These are phyloP conservation scores for Hemitrygon akajei DNA, from an alignment of 2,797 vertebrate species.

Conservation along the genomic window DNA sequence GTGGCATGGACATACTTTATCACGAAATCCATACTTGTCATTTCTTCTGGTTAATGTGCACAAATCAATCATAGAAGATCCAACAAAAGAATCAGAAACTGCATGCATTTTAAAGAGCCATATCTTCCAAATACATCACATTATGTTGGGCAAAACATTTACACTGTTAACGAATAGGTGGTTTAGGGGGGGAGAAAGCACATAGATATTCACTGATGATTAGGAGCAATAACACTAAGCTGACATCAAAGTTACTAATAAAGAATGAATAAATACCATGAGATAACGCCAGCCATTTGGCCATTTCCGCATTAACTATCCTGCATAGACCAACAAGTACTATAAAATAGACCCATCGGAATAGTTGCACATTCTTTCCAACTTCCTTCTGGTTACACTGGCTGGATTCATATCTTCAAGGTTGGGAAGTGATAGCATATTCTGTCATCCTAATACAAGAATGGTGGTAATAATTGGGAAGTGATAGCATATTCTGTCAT, in stretches of 20 bases:
- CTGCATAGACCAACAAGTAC: not conserved
- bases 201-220: not conserved
- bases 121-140: not conserved
- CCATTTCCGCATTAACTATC: too few species aligned
- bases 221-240: not conserved
- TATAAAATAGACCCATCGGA: not conserved
- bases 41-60: slow-evolving; percentile 7
- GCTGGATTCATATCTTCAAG: not conserved
- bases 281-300: not conserved
- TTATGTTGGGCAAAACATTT: not conserved
- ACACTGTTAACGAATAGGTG: not conserved
- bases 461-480: not conserved
- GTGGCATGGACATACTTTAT: slow-evolving; percentile 37
- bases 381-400: not conserved
- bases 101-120: not conserved
- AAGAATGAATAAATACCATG: not conserved
- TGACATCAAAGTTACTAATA: not conserved
- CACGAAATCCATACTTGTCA: slow-evolving; percentile 13
- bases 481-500: not conserved
- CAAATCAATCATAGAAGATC: not conserved
- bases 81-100: not conserved
- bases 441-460: not conserved
- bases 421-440: not conserved
- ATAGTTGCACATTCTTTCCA: not conserved
- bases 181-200: too few species aligned